phyloP scores from a whole-genome alignment of 2,888 invertebrate species.

The Sceliomorpha sp. region DNA sequence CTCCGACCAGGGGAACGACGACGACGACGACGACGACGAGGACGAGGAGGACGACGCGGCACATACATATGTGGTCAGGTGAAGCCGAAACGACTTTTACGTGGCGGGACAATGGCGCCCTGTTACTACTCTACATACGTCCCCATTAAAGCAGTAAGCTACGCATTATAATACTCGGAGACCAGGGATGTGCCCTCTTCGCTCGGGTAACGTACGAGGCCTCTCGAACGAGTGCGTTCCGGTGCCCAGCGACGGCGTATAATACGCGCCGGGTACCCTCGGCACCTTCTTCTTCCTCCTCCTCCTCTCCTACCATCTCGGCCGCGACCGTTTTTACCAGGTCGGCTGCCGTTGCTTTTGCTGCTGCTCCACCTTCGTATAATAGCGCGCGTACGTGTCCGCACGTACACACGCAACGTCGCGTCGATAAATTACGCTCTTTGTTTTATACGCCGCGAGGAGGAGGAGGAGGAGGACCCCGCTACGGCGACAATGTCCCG shows the following conservation, averaged over 20 bases:
- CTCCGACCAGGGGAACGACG: too few species aligned
- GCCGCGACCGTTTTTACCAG: constrained; percentile 29
- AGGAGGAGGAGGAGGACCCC: constrained; percentile 5
- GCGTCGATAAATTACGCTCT: constrained; percentile 51
- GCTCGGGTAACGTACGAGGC: constrained; percentile 39
- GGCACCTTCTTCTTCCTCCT: constrained; percentile 24
- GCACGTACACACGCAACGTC: constrained; percentile 34
- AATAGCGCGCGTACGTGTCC: too few species aligned
- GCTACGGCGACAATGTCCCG: constrained; percentile 49
- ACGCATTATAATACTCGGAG: constrained; percentile 70
- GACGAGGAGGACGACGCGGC: constrained; percentile 13
- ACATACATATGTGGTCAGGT: constrained; percentile 62
- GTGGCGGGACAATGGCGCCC: constrained; percentile 66
- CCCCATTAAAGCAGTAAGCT: constrained; percentile 73
- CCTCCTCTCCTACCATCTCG: too few species aligned
- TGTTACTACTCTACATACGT: constrained; percentile 73
- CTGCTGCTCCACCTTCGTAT: constrained; percentile 20
- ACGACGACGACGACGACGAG: too few species aligned
- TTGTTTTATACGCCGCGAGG: constrained; percentile 46
- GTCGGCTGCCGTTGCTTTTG: too few species aligned
- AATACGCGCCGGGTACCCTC: constrained; percentile 28
- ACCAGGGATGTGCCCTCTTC: constrained; percentile 39
- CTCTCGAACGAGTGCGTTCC: constrained; percentile 17
- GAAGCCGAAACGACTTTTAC: constrained; percentile 64
- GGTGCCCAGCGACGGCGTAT: constrained; percentile 10